Evolutionary conservation across 2,113 vertebrate species (phyloP).

Genomic region (Calyptommatus sinebrachiatus): DNA sequence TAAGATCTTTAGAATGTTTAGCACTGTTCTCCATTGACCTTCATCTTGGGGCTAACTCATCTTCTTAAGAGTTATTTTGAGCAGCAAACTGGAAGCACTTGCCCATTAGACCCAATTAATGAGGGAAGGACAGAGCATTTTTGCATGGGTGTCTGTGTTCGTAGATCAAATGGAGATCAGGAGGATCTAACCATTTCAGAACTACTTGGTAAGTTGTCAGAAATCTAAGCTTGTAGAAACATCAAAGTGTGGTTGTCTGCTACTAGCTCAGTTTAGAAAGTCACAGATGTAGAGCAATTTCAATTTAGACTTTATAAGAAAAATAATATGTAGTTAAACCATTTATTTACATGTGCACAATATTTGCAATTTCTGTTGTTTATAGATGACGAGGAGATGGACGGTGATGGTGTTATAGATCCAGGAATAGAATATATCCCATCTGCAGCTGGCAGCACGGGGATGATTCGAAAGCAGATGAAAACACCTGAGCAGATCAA

Average conservation of each 20-base stretch:
- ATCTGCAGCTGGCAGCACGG: constrained; percentile 66
- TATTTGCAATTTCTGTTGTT: constrained; percentile 41
- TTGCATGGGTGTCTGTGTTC: too few species aligned
- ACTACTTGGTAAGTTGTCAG: background rate
- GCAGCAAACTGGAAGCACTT: too few species aligned
- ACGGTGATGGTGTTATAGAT: constrained; percentile 91
- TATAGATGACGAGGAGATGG: constrained; percentile 93
- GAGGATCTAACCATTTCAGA: background rate
- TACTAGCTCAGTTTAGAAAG: background rate
- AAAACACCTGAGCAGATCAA: constrained; percentile 84
- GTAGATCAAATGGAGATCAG: too few species aligned
- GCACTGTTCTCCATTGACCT: too few species aligned
- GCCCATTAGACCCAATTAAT: too few species aligned
- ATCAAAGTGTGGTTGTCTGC: background rate
- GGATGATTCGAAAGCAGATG: constrained; percentile 81
- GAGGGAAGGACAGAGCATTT: too few species aligned
- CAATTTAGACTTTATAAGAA: background rate
- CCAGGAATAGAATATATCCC: constrained; percentile 92
- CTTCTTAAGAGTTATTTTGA: too few species aligned
- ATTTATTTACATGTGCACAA: background rate
- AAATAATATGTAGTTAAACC: background rate
- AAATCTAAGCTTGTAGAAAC: background rate
- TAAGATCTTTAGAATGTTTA: background rate
- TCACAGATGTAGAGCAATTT: background rate
- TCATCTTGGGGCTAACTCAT: too few species aligned